These are phyloP conservation scores for Rhingia rostrata DNA, from an alignment of 2,888 invertebrate species.

Conservation along the genomic window DNA sequence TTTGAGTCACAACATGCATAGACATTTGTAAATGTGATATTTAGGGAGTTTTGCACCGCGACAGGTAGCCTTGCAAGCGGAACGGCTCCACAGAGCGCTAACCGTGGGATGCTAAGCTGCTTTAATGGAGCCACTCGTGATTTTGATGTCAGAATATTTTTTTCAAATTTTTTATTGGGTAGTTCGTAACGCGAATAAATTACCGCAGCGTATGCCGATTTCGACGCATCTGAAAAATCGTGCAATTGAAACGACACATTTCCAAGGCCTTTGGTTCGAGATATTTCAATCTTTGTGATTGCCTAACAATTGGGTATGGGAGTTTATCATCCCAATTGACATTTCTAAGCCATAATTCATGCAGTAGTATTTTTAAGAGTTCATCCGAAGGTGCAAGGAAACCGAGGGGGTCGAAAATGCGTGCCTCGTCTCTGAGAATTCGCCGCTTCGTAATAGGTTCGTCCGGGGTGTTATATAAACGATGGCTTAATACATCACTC, in stretches of 20 bases:
- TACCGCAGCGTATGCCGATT: slow-evolving; percentile 2
- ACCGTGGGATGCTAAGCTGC: slow-evolving; percentile 41
- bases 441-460: not conserved
- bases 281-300: slow-evolving; percentile 33
- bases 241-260: slow-evolving; percentile 19
- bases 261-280: slow-evolving; percentile 19
- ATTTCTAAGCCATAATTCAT: too few relatives aligned
- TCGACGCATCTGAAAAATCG: slow-evolving; percentile 49
- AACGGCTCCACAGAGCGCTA: not conserved
- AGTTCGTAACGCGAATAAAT: slow-evolving; percentile 11
- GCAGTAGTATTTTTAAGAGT: not conserved
- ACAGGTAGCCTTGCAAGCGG: slow-evolving; percentile 37
- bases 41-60: slow-evolving; percentile 35
- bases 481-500: not conserved
- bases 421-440: not conserved
- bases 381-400: not conserved
- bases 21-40: slow-evolving; percentile 26
- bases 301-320: too few relatives aligned
- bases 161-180: not conserved
- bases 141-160: slow-evolving; percentile 20
- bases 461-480: not conserved
- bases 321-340: too few relatives aligned
- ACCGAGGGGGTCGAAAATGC: not conserved
- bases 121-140: slow-evolving; percentile 35
- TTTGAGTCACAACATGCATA: slow-evolving; percentile 76